phyloP scores from a whole-genome alignment of 2,888 invertebrate genomes.

The Oxystoma pomonae region DNA sequence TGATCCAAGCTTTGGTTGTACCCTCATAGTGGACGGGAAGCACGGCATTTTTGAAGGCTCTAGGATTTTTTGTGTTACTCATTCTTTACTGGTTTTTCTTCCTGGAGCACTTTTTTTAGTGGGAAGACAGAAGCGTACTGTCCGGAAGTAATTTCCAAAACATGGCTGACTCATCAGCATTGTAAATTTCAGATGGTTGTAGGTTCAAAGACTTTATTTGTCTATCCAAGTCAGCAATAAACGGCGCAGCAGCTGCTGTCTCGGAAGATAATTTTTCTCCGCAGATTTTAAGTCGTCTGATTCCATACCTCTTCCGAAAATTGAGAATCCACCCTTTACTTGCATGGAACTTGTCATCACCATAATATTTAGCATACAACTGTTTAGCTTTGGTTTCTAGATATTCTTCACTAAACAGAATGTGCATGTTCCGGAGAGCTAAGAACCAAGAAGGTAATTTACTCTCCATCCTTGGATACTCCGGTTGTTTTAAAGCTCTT shows the following conservation, averaged over 20 bases:
- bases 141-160: conserved; percentile 26
- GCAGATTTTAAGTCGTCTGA: conserved; percentile 23
- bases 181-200: conserved; percentile 24
- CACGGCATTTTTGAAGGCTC: conserved; percentile 14
- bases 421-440: too few species aligned
- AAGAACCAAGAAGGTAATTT: conserved; percentile 10
- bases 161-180: conserved; percentile 26
- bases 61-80: conserved; percentile 15
- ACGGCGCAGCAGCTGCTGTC: conserved; percentile 18
- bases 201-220: conserved; percentile 13
- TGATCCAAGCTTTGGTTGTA: conserved; percentile 17
- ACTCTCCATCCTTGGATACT: conserved; percentile 12
- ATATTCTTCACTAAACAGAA: conserved; percentile 3
- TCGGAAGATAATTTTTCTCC: conserved; percentile 28
- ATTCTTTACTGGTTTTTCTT: conserved; percentile 20
- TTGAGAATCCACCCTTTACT: conserved; percentile 14
- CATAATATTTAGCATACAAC: conserved; percentile 12
- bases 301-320: conserved; percentile 26
- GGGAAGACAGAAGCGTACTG: conserved; percentile 19
- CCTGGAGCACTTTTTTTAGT: conserved; percentile 23
- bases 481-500: conserved; percentile 6
- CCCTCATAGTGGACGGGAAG: conserved; percentile 12
- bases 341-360: conserved; percentile 9
- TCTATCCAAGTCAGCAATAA: conserved; percentile 11
- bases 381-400: conserved; percentile 19